phyloP scores from a whole-genome alignment of 2,113 vertebrate genomes.

The Herpetotheres cachinnans region DNA sequence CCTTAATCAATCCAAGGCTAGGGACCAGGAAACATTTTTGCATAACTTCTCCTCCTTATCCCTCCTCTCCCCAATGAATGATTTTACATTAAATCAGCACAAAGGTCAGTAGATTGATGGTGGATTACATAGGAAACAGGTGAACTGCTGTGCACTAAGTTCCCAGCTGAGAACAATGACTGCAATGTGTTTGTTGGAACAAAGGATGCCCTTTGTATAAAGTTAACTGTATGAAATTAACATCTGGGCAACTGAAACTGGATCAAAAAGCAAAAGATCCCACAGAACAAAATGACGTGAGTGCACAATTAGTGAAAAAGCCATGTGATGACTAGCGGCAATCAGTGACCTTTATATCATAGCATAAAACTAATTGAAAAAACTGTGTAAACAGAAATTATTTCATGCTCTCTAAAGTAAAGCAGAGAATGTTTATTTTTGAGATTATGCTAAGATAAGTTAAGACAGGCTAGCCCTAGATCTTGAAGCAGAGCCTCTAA shows the following conservation, averaged over 20 bases:
- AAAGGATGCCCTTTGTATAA: slow-evolving; percentile 40
- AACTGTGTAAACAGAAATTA: slow-evolving; percentile 37
- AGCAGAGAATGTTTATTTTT: slow-evolving; percentile 23
- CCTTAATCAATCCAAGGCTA: background rate
- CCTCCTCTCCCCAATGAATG: background rate
- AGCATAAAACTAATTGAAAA: slow-evolving; percentile 27
- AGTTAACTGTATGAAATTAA: slow-evolving; percentile 26
- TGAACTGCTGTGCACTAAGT: slow-evolving; percentile 8
- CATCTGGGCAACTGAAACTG: slow-evolving; percentile 42
- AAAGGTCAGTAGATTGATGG: background rate
- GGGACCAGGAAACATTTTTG: slow-evolving; percentile 8
- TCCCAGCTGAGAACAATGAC: slow-evolving; percentile 16
- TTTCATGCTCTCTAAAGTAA: background rate
- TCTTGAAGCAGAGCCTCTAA: slow-evolving; percentile 38
- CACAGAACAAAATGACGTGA: slow-evolving; percentile 1
- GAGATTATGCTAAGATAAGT: slow-evolving; percentile 24
- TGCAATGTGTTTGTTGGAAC: slow-evolving; percentile 1
- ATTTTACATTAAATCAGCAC: background rate
- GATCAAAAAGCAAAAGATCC: slow-evolving; percentile 42
- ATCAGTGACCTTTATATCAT: slow-evolving; percentile 32
- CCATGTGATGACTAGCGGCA: slow-evolving; percentile 22
- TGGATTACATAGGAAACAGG: slow-evolving; percentile 25
- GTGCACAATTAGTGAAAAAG: slow-evolving; percentile 23
- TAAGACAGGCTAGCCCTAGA: background rate
- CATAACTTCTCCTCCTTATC: background rate